A percentile compares a stretch with the other conserved stretches of the same genome.
Conservation (phyloP, 2,888 invertebrate species). For the Microctonus aethiopoides region DNA sequence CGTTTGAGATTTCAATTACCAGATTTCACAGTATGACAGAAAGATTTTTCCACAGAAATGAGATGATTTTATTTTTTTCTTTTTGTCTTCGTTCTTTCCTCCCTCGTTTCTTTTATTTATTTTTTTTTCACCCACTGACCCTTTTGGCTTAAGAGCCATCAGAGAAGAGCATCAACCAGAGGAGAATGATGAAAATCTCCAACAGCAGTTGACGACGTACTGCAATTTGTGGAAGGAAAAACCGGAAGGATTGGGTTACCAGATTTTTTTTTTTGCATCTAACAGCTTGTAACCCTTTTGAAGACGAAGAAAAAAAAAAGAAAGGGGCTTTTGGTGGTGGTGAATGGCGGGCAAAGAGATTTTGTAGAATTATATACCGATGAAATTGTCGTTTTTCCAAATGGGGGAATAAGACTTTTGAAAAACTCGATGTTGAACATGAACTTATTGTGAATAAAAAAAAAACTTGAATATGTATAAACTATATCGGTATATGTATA, state of each 20-base stretch:
- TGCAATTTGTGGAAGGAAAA: neutral
- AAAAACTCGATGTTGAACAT: constrained; percentile 29
- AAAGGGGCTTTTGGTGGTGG: neutral
- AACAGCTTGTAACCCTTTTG: neutral
- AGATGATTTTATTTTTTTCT: neutral
- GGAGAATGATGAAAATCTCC: constrained; percentile 24
- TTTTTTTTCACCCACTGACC: constrained; percentile 30
- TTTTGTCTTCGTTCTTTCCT: neutral
- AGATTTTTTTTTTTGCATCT: constrained; percentile 28
- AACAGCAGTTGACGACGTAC: constrained; percentile 10
- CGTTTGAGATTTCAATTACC: constrained; percentile 21
- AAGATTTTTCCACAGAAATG: constrained; percentile 4
- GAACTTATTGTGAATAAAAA: constrained; percentile 43
- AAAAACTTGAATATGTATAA: constrained; percentile 32
- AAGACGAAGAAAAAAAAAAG: neutral
- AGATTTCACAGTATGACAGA: neutral
- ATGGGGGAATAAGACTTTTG: constrained; percentile 8
- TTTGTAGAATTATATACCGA: constrained; percentile 3
- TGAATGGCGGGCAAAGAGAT: neutral
- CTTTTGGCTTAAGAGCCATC: constrained; percentile 36
- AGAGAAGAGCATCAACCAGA: neutral
- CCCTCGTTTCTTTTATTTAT: constrained; percentile 14
- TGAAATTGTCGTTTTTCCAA: constrained; percentile 8
- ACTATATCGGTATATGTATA: neutral
- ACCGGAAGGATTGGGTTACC: constrained; percentile 38